Percentiles rank a stretch among this genome's conserved stretches.
These are phyloP conservation scores for Rhabdornis inornatus DNA, from an alignment of 2,113 vertebrate genomes.

Conservation along the genomic window DNA sequence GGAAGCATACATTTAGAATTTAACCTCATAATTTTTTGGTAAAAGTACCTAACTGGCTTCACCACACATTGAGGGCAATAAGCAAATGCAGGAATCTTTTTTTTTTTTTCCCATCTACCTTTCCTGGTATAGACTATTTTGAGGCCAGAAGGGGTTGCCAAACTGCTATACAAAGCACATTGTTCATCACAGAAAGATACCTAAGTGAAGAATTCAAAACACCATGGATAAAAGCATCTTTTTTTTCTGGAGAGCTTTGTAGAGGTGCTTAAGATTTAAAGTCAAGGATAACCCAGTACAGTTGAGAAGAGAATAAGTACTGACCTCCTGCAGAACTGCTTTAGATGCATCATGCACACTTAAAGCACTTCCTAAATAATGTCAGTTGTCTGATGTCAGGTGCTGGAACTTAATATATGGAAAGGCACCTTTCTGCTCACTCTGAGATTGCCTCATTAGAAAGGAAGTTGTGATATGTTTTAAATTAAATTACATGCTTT, in stretches of 20 bases:
- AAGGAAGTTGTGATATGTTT: not conserved
- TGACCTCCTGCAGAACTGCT: not conserved
- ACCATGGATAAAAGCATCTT: not conserved
- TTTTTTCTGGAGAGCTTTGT: not conserved
- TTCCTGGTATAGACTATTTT: not conserved
- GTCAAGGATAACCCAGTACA: not conserved
- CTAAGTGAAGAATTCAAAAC: not conserved
- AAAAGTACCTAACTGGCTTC: not conserved
- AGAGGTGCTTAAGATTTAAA: not conserved
- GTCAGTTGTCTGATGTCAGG: not conserved
- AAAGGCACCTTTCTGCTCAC: not conserved
- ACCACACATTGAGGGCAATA: not conserved
- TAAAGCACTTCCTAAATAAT: not conserved
- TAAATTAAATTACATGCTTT: not conserved
- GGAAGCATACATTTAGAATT: not conserved
- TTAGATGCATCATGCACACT: not conserved
- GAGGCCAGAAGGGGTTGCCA: not conserved
- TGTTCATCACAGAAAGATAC: not conserved
- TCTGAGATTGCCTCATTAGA: not conserved
- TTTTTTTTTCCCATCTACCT: not conserved
- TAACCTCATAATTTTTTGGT: not conserved
- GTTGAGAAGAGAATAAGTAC: not conserved
- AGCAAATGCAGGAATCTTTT: not conserved
- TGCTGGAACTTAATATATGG: not conserved
- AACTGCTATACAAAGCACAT: not conserved